Evolutionary conservation across 1,140 invertebrate genomes (phyloP).

Genomic region (Diabrotica undecimpunctata): DNA sequence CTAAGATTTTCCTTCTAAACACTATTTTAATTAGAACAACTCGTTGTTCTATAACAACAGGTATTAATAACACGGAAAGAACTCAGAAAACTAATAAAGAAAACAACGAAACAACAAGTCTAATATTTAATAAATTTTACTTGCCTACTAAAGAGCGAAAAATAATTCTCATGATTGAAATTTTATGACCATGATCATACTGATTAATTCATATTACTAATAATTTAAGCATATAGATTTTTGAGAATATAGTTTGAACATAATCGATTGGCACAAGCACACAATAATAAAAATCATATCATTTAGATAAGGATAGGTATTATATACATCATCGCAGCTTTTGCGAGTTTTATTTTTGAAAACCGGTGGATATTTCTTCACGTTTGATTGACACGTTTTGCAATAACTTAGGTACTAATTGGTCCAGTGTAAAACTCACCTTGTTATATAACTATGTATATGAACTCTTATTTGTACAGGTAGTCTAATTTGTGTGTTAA

Average conservation of each 20-base stretch:
- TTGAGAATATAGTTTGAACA: background rate
- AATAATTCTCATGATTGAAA: no score
- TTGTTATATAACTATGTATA: conserved; percentile 46
- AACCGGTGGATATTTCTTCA: background rate
- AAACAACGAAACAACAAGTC: no score
- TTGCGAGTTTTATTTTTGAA: background rate
- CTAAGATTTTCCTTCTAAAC: no score
- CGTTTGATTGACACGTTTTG: conserved; percentile 17
- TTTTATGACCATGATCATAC: no score
- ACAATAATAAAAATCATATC: conserved; percentile 1
- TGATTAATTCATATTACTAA: no score
- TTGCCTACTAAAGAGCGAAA: no score
- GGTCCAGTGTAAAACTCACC: conserved; percentile 48
- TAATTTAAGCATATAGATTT: no score
- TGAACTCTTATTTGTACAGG: conserved; percentile 48
- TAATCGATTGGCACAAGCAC: background rate
- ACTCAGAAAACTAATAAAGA: no score
- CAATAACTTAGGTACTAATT: conserved; percentile 42
- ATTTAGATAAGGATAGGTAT: background rate
- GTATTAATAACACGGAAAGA: no score
- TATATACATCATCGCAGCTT: background rate
- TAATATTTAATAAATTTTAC: no score
- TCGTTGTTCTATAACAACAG: no score
- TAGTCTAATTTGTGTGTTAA: conserved; percentile 49
- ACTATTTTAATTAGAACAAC: no score